Evolutionary conservation across 2,113 vertebrate species (phyloP).

Genomic region (Cynopterus brachyotis): DNA sequence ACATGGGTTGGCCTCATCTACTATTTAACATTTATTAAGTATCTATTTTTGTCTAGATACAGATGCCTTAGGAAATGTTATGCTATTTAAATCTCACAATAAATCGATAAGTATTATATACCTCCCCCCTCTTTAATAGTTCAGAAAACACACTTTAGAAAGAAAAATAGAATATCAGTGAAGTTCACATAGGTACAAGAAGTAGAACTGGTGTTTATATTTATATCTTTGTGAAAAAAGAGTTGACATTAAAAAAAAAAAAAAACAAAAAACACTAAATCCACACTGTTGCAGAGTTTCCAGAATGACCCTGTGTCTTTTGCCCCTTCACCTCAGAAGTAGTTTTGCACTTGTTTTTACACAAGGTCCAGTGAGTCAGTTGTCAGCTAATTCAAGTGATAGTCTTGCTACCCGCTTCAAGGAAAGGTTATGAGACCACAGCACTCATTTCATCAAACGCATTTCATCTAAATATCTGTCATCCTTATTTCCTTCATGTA

Average conservation of each 20-base stretch:
- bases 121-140: neutral
- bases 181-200: neutral
- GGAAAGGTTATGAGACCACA: accelerated
- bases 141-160: neutral
- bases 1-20: neutral
- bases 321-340: neutral
- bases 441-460: neutral
- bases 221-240: neutral
- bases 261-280: no score
- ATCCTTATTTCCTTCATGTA: neutral
- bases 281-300: accelerated
- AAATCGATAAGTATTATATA: neutral
- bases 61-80: neutral
- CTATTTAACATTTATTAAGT: neutral
- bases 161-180: neutral
- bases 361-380: neutral
- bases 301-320: neutral
- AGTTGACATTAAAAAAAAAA: neutral
- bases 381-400: neutral
- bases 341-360: neutral
- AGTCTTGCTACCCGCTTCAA: neutral
- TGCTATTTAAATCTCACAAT: neutral
- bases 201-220: neutral
- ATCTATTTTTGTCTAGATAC: neutral
- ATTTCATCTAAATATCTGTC: neutral